A percentile compares a stretch with the other conserved stretches of the same genome.
phyloP scores from a whole-genome alignment of 2,888 invertebrate genomes.

The Scaptomyza reducta region DNA sequence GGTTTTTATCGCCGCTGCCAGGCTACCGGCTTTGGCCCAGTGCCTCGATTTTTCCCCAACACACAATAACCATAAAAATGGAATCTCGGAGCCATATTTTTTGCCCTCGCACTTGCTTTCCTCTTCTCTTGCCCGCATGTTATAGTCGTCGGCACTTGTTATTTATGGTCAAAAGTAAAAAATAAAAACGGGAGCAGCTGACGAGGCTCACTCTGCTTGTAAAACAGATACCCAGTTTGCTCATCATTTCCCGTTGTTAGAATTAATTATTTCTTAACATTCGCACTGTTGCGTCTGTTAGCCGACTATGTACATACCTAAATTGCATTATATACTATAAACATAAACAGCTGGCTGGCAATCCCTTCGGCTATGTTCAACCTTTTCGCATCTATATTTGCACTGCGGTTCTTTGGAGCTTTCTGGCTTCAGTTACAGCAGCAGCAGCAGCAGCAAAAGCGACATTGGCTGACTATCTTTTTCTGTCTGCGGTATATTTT shows the following conservation, averaged over 20 bases:
- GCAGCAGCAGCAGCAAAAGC: not conserved
- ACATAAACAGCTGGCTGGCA: slow-evolving; percentile 22
- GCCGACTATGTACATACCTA: slow-evolving; percentile 56
- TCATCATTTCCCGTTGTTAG: slow-evolving; percentile 54
- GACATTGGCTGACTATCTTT: slow-evolving; percentile 34
- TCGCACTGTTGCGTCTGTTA: slow-evolving; percentile 9
- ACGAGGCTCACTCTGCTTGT: slow-evolving; percentile 1
- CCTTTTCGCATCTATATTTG: slow-evolving; percentile 16
- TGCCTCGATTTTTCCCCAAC: slow-evolving; percentile 55
- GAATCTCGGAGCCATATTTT: slow-evolving; percentile 61
- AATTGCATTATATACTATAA: slow-evolving; percentile 34
- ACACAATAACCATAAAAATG: slow-evolving; percentile 73
- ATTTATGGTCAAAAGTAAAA: slow-evolving; percentile 59
- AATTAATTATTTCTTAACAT: slow-evolving; percentile 72
- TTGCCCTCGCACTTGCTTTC: slow-evolving; percentile 16
- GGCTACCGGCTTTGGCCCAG: slow-evolving; percentile 29
- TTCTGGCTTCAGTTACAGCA: not conserved
- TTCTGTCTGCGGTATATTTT: slow-evolving; percentile 64
- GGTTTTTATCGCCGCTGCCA: slow-evolving; percentile 53
- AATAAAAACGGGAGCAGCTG: slow-evolving; percentile 12
- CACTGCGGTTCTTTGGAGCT: slow-evolving; percentile 27
- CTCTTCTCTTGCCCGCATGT: not conserved
- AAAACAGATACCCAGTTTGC: slow-evolving; percentile 18
- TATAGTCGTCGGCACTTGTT: slow-evolving; percentile 65
- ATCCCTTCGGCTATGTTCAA: slow-evolving; percentile 16